Evolutionary conservation across 2,888 invertebrate genomes (phyloP).

Genomic region (Epinotia demarniana): DNA sequence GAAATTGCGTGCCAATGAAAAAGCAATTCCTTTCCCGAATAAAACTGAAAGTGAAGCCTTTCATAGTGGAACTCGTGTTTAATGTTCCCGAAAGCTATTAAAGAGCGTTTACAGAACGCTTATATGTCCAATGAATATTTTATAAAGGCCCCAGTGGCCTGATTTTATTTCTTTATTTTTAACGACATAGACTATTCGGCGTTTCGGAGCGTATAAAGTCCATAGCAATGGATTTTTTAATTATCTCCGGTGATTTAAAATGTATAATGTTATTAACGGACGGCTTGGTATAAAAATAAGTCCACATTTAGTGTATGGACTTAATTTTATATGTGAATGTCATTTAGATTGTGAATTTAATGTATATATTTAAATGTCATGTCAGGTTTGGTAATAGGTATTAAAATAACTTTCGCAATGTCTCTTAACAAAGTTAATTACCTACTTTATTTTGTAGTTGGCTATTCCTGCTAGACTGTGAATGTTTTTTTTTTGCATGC

Average conservation of each 20-base stretch:
- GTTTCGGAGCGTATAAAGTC: not conserved
- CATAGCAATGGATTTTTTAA: not conserved
- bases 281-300: too few relatives aligned
- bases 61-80: slow-evolving; percentile 56
- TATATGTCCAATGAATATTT: slow-evolving; percentile 65
- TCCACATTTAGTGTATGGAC: too few relatives aligned
- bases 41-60: slow-evolving; percentile 57
- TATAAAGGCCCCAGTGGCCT: slow-evolving; percentile 30
- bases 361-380: too few relatives aligned
- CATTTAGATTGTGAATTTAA: too few relatives aligned
- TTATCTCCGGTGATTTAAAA: not conserved
- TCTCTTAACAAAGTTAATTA: too few relatives aligned
- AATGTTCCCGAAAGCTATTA: slow-evolving; percentile 62
- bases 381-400: too few relatives aligned
- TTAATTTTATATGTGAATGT: too few relatives aligned
- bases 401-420: too few relatives aligned
- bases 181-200: slow-evolving; percentile 47
- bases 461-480: too few relatives aligned
- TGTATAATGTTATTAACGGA: too few relatives aligned
- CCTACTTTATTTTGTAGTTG: too few relatives aligned
- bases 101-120: slow-evolving; percentile 63
- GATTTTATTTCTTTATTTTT: slow-evolving; percentile 29
- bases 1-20: slow-evolving; percentile 65
- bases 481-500: too few relatives aligned
- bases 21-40: slow-evolving; percentile 64